These are phyloP conservation scores for Eristalis arbustorum DNA, from an alignment of 2,888 invertebrate genomes.

Conservation along the genomic window DNA sequence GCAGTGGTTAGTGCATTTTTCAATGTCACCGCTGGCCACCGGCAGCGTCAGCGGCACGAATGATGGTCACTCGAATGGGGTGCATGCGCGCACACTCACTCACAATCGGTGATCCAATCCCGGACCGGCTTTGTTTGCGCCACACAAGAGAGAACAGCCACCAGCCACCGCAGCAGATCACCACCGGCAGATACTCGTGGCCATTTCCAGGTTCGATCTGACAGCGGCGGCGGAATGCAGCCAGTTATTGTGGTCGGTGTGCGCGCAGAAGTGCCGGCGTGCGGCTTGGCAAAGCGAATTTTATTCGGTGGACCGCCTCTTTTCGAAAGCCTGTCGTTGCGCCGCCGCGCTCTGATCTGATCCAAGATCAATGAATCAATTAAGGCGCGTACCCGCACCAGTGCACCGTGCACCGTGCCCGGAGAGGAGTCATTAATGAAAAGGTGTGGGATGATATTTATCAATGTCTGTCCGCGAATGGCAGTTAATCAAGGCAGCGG, in stretches of 20 bases:
- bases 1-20: constrained; percentile 57
- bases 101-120: constrained; percentile 22
- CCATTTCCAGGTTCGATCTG: constrained; percentile 49
- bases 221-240: constrained; percentile 40
- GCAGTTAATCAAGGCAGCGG: constrained; percentile 61
- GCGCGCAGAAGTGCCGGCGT: not conserved
- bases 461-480: constrained; percentile 74
- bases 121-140: constrained; percentile 33
- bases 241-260: not conserved
- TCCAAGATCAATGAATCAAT: constrained; percentile 70
- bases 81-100: constrained; percentile 15
- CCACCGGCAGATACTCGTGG: constrained; percentile 52
- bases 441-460: constrained; percentile 78
- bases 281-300: constrained; percentile 54
- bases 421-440: constrained; percentile 59
- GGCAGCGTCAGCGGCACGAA: constrained; percentile 43
- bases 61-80: constrained; percentile 52
- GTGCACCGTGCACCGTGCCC: constrained; percentile 3
- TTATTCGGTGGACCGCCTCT: constrained; percentile 55
- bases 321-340: constrained; percentile 66
- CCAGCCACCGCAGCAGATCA: constrained; percentile 37
- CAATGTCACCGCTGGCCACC: constrained; percentile 66
- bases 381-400: constrained; percentile 40
- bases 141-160: no score
- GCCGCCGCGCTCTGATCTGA: constrained; percentile 45